phyloP scores from a whole-genome alignment of 2,888 invertebrate genomes.

The Nowickia ferox region DNA sequence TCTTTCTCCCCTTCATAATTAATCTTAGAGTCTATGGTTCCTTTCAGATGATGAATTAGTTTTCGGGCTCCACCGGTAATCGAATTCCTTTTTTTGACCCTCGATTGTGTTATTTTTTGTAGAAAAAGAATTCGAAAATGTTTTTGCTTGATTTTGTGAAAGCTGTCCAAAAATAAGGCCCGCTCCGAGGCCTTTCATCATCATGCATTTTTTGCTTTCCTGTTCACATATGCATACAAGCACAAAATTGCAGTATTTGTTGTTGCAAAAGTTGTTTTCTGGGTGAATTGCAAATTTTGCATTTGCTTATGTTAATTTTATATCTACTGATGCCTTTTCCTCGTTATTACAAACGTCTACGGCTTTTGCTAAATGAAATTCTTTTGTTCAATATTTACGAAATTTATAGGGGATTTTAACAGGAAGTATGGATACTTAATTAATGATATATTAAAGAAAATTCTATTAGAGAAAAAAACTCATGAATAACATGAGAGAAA shows the following conservation, averaged over 20 bases:
- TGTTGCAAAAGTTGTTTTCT: conserved; percentile 59
- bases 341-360: not conserved
- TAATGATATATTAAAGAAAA: not conserved
- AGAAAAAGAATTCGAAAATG: no score
- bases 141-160: no score
- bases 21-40: no score
- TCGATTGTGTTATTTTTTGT: not conserved
- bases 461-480: no score
- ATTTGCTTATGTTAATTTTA: conserved; percentile 60
- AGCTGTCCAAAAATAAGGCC: not conserved
- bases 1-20: no score
- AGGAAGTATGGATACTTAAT: not conserved
- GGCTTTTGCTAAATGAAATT: conserved; percentile 7
- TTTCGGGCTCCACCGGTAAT: no score
- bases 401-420: not conserved
- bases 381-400: conserved; percentile 18
- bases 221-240: not conserved
- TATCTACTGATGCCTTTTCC: conserved; percentile 28
- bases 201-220: not conserved
- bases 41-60: no score
- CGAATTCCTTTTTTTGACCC: no score
- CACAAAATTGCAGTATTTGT: conserved; percentile 4
- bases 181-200: not conserved
- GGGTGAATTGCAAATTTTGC: conserved; percentile 61
- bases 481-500: no score